Conservation (phyloP, 2,888 invertebrate genomes). For the Hypena proboscidalis region DNA sequence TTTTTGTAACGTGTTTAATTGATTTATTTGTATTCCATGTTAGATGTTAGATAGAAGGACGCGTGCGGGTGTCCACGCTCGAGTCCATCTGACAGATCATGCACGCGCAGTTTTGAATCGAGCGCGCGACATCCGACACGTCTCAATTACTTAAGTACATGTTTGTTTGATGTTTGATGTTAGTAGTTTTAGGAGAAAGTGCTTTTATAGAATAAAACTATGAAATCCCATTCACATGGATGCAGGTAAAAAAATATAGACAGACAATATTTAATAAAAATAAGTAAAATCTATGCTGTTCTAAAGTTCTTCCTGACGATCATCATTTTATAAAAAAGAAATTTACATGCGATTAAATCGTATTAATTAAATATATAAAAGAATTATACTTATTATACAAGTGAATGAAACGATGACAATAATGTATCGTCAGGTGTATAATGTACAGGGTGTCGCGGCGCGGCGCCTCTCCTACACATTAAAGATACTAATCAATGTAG, state of each 20-base stretch:
- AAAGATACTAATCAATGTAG: conserved; percentile 15
- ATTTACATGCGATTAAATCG: conserved; percentile 31
- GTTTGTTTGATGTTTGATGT: conserved; percentile 83
- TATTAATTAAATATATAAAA: conserved; percentile 8
- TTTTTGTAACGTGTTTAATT: conserved; percentile 57
- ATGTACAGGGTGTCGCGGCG: no score
- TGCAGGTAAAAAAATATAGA: conserved; percentile 42
- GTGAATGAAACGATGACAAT: conserved; percentile 11
- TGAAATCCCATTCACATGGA: conserved; percentile 46
- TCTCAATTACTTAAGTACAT: conserved; percentile 36
- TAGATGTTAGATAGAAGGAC: conserved; percentile 45
- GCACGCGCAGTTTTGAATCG: background rate
- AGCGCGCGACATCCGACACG: conserved; percentile 11
- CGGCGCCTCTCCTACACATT: no score
- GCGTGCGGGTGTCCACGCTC: conserved; percentile 9
- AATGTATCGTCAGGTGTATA: background rate
- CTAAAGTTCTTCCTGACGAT: conserved; percentile 37
- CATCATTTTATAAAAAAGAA: conserved; percentile 24
- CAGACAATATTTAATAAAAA: conserved; percentile 27
- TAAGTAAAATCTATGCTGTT: conserved; percentile 32
- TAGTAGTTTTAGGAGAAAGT: conserved; percentile 75
- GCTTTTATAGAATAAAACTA: conserved; percentile 74
- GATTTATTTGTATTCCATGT: conserved; percentile 55
- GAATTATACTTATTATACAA: conserved; percentile 6
- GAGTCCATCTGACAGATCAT: background rate